Evolutionary conservation across 2,113 vertebrate species (phyloP).

Genomic region (Dolichotis patagonum): DNA sequence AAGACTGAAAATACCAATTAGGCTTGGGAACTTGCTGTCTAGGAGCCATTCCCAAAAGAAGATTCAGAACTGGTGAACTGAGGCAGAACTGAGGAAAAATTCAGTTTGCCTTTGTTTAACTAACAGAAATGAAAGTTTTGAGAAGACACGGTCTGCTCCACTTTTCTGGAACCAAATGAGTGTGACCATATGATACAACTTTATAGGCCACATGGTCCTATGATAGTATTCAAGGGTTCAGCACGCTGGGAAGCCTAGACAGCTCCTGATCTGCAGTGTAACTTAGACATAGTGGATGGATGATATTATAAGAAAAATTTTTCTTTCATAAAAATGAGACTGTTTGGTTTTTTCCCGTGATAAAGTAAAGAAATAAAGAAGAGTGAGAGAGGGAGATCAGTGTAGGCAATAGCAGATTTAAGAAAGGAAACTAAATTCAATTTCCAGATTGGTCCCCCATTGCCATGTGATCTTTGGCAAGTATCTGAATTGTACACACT

Average conservation of each 20-base stretch:
- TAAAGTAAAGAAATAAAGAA: no score
- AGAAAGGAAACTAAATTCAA: background rate
- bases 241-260: background rate
- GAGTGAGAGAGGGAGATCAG: background rate
- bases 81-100: conserved; percentile 48
- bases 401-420: background rate
- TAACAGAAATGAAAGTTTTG: conserved; percentile 34
- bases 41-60: conserved; percentile 63
- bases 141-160: background rate
- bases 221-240: background rate
- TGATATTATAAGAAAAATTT: background rate
- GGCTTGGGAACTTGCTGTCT: conserved; percentile 54
- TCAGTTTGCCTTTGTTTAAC: conserved; percentile 44
- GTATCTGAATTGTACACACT: background rate
- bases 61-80: conserved; percentile 13
- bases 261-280: background rate
- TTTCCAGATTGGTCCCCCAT: background rate
- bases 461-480: background rate
- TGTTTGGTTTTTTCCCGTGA: background rate
- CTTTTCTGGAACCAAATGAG: conserved; percentile 32
- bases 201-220: background rate
- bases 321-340: background rate
- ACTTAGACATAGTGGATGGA: background rate
- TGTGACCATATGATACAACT: background rate
- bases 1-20: conserved; percentile 61